Conservation (phyloP, 1,140 invertebrate species). For the Brachionus rubens region DNA sequence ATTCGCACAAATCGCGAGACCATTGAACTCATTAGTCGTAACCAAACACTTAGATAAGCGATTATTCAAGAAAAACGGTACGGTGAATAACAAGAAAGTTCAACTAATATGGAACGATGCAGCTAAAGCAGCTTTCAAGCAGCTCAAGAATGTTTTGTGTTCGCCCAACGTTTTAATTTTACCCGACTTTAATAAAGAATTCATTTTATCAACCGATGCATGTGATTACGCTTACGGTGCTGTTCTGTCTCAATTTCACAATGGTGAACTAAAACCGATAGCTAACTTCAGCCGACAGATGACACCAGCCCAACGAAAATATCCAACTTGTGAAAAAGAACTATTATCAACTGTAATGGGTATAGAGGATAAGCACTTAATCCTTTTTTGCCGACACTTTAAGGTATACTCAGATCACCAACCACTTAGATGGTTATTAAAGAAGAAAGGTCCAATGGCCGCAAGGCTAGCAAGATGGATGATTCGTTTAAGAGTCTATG, state of each 20-base stretch:
- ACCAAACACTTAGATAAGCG: no score
- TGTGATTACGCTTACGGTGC: constrained; percentile 19
- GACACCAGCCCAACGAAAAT: not conserved
- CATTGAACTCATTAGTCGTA: no score
- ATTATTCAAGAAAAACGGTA: no score
- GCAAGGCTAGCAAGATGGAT: no score
- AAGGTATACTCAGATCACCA: no score
- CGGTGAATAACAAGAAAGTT: constrained; percentile 48
- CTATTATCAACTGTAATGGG: not conserved
- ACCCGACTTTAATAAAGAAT: not conserved
- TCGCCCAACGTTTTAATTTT: not conserved
- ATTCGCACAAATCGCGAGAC: no score
- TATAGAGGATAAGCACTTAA: no score
- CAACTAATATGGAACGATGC: constrained; percentile 51
- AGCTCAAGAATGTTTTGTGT: constrained; percentile 51
- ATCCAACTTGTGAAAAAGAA: not conserved
- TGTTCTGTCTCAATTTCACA: constrained; percentile 46
- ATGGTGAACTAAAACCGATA: not conserved
- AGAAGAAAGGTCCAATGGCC: no score
- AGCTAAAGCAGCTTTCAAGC: constrained; percentile 51
- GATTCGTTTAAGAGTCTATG: no score
- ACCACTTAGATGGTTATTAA: no score
- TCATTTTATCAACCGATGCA: constrained; percentile 47
- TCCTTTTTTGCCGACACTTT: no score
- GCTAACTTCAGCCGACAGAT: not conserved